These are phyloP conservation scores for Hylomyscus alleni DNA, from an alignment of 2,797 vertebrate genomes.

Conservation along the genomic window DNA sequence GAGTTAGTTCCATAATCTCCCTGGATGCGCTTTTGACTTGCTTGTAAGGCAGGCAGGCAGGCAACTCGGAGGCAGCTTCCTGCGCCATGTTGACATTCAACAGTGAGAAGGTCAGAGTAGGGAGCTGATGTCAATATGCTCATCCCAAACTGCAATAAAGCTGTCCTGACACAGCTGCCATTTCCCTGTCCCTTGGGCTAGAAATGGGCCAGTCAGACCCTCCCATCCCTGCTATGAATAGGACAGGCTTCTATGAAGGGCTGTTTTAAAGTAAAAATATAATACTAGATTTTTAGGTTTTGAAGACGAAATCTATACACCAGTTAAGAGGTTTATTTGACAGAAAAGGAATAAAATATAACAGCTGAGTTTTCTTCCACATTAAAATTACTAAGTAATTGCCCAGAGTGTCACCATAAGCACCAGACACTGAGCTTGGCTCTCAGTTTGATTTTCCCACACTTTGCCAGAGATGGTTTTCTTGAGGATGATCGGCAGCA, in stretches of 20 bases:
- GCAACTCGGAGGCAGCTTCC: slow-evolving; percentile 63
- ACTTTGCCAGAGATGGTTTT: slow-evolving; percentile 15
- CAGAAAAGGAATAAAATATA: slow-evolving; percentile 22
- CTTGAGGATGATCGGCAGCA: background rate
- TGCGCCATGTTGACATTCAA: slow-evolving; percentile 77
- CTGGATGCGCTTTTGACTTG: slow-evolving; percentile 83
- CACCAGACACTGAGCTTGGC: background rate
- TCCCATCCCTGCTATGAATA: background rate
- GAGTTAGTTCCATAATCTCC: slow-evolving; percentile 79
- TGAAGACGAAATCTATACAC: slow-evolving; percentile 39
- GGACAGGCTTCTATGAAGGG: background rate
- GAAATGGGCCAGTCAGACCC: slow-evolving; percentile 31
- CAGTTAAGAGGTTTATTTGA: slow-evolving; percentile 47
- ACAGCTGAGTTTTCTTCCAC: slow-evolving; percentile 66
- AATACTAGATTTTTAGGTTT: slow-evolving; percentile 63
- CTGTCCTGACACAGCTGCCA: slow-evolving; percentile 76
- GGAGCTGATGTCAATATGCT: slow-evolving; percentile 78
- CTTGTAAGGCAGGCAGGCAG: slow-evolving; percentile 68
- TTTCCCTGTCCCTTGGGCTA: slow-evolving; percentile 36
- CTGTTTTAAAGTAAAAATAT: slow-evolving; percentile 34
- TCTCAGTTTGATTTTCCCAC: slow-evolving; percentile 22
- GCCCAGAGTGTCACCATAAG: background rate
- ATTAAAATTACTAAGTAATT: slow-evolving; percentile 57
- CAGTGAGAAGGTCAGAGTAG: slow-evolving; percentile 76
- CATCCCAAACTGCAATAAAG: slow-evolving; percentile 73